Evolutionary conservation across 2,113 vertebrate species (phyloP).

Genomic region (Phoxinus phoxinus): DNA sequence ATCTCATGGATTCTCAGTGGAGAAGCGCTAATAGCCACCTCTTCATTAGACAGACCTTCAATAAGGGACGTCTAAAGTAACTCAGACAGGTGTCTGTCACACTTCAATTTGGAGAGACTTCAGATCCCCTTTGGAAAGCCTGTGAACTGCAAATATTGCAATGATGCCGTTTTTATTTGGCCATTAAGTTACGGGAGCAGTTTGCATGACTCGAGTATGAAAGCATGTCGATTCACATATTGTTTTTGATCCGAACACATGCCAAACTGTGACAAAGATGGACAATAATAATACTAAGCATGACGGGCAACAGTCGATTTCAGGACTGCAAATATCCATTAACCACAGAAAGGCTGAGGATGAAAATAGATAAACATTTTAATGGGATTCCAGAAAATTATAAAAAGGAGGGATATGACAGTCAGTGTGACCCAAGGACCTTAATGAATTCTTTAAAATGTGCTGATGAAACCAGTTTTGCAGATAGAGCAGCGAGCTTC

Average conservation of each 20-base stretch:
- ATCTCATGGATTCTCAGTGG: conserved; percentile 50
- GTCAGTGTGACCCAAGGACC: conserved; percentile 44
- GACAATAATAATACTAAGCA: not conserved
- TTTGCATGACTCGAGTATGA: not conserved
- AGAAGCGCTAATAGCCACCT: conserved; percentile 58
- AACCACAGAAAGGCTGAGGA: conserved; percentile 16
- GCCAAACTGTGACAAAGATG: not conserved
- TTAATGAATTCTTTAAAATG: conserved; percentile 61
- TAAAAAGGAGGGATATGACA: conserved; percentile 43
- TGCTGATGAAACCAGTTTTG: conserved; percentile 65
- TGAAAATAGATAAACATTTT: conserved; percentile 58
- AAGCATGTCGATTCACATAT: not conserved
- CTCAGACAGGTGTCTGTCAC: conserved; percentile 58
- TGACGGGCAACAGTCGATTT: not conserved
- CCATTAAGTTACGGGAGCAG: not conserved
- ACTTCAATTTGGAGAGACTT: conserved; percentile 29
- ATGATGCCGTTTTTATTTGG: too few species aligned
- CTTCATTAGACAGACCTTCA: conserved; percentile 55
- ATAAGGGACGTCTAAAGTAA: conserved; percentile 64
- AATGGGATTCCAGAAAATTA: conserved; percentile 54
- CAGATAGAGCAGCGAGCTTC: conserved; percentile 55
- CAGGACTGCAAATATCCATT: conserved; percentile 42
- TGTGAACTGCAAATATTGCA: not conserved
- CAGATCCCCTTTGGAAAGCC: not conserved
- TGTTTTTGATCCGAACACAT: not conserved